Conservation (phyloP, 2,888 invertebrate genomes). For the Laothoe populi region DNA sequence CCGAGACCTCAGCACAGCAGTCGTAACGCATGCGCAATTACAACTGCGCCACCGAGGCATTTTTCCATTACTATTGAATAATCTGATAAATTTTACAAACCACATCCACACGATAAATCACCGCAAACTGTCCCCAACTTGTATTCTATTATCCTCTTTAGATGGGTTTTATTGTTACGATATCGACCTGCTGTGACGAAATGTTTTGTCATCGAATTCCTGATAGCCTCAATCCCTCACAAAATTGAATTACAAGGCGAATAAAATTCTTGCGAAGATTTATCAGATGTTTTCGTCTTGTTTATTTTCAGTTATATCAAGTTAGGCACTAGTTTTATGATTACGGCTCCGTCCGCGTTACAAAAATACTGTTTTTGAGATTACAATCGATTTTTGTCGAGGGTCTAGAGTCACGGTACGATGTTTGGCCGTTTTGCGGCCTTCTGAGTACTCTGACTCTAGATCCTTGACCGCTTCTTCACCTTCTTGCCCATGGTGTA, state of each 20-base stretch:
- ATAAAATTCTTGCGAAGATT: not conserved
- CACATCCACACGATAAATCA: constrained; percentile 3
- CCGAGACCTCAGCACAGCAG: too few species aligned
- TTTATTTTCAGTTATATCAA: not conserved
- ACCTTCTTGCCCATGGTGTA: too few species aligned
- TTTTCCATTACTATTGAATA: not conserved
- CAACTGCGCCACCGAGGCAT: too few species aligned
- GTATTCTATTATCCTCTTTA: constrained; percentile 15
- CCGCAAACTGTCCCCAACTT: constrained; percentile 2
- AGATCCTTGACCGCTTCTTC: too few species aligned
- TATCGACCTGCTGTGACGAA: constrained; percentile 9
- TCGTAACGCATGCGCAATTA: too few species aligned
- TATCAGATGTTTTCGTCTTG: not conserved
- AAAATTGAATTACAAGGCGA: constrained; percentile 14
- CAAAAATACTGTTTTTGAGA: too few species aligned
- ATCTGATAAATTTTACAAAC: not conserved
- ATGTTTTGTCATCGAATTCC: not conserved
- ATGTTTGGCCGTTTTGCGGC: too few species aligned
- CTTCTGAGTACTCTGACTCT: too few species aligned
- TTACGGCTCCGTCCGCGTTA: too few species aligned
- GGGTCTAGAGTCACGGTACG: too few species aligned
- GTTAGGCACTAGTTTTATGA: too few species aligned
- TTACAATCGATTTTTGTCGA: too few species aligned
- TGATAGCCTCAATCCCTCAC: not conserved
- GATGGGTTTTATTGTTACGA: not conserved